These are phyloP conservation scores for Verasper variegatus DNA, from an alignment of 2,113 vertebrate genomes.

Conservation along the genomic window DNA sequence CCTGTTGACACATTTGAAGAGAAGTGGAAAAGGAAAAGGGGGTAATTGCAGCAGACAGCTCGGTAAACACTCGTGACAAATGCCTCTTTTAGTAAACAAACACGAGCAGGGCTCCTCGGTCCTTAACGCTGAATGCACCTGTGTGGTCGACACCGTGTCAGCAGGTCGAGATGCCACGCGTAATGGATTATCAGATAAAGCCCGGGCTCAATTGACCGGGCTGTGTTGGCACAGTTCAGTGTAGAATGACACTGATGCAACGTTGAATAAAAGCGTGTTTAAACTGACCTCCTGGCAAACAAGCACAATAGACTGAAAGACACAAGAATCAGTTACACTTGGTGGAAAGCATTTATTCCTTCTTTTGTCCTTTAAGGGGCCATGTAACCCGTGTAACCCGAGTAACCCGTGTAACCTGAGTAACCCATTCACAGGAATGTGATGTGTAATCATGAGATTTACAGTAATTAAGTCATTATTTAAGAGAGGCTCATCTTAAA, in stretches of 20 bases:
- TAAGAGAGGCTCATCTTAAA: no score
- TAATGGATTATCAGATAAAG: constrained; percentile 68
- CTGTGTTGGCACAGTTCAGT: constrained; percentile 38
- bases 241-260: constrained; percentile 15
- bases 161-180: constrained; percentile 66
- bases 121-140: constrained; percentile 63
- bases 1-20: constrained; percentile 5
- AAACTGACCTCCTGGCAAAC: constrained; percentile 30
- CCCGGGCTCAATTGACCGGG: constrained; percentile 4
- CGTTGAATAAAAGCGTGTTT: constrained; percentile 2
- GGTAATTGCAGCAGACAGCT: constrained; percentile 48
- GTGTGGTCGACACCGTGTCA: constrained; percentile 72
- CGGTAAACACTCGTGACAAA: constrained; percentile 69
- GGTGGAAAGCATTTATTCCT: neutral
- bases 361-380: neutral
- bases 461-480: no score
- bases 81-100: constrained; percentile 62
- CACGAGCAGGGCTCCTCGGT: constrained; percentile 40
- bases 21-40: constrained; percentile 56
- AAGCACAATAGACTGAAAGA: neutral
- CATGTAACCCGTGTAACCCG: neutral
- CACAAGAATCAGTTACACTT: neutral
- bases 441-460: neutral
- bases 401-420: no score
- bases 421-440: constrained; percentile 13